Conservation (phyloP, 2,888 invertebrate genomes). For the Chalcosyrphus nemorum region DNA sequence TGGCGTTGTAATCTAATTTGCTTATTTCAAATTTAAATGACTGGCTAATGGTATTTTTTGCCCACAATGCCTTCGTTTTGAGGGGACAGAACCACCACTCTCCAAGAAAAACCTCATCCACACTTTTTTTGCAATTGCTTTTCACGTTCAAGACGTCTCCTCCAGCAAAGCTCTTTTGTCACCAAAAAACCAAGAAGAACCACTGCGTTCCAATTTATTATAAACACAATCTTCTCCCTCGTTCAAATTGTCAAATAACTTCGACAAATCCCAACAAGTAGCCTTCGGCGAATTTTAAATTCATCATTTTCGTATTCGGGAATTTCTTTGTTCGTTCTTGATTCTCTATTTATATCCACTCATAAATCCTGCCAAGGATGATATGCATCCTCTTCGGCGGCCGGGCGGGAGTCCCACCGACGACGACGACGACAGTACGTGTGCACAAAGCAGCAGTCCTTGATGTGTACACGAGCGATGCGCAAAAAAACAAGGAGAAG, state of each 20-base stretch:
- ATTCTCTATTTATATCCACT: constrained; percentile 41
- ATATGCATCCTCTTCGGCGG: constrained; percentile 31
- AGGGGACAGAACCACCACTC: too few relatives aligned
- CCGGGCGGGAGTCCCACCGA: too few relatives aligned
- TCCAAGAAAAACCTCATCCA: too few relatives aligned
- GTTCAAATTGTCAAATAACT: not conserved
- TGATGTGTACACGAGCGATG: constrained; percentile 18
- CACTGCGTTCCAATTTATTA: not conserved
- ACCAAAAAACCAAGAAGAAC: too few relatives aligned
- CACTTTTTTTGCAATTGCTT: too few relatives aligned
- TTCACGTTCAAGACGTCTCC: too few relatives aligned
- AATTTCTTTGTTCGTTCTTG: not conserved
- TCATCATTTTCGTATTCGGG: constrained; percentile 14
- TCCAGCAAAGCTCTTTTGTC: not conserved
- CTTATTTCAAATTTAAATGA: too few relatives aligned
- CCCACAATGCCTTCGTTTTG: too few relatives aligned
- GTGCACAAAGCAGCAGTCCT: constrained; percentile 10
- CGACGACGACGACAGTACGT: too few relatives aligned
- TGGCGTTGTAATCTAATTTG: too few relatives aligned
- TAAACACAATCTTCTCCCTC: not conserved
- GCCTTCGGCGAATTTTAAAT: constrained; percentile 10
- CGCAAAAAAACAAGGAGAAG: too few relatives aligned
- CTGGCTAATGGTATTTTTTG: too few relatives aligned
- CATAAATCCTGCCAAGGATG: constrained; percentile 51
- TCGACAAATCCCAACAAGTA: constrained; percentile 10